Conservation (phyloP, 2,113 vertebrate species). For the Polypterus bichir region DNA sequence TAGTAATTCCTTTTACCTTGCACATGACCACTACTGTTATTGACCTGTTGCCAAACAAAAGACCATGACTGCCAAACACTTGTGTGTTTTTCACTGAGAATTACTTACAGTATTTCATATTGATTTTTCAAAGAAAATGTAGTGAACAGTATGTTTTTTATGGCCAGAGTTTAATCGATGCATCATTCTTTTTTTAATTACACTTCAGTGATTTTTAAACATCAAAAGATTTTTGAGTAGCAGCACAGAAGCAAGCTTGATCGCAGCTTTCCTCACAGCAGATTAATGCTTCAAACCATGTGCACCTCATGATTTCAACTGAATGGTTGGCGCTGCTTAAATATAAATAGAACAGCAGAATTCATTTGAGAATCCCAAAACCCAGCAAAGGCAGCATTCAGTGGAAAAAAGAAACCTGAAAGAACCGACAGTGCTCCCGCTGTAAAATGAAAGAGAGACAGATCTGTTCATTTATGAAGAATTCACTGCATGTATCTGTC, state of each 20-base stretch:
- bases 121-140: conserved; percentile 45
- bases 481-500: too few relatives aligned
- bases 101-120: conserved; percentile 45
- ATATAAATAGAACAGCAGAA: conserved; percentile 3
- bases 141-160: conserved; percentile 43
- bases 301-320: conserved; percentile 5
- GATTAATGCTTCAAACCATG: background rate
- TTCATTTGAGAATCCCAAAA: background rate
- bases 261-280: conserved; percentile 28
- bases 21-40: conserved; percentile 39
- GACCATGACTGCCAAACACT: conserved; percentile 42
- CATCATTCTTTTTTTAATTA: conserved; percentile 51
- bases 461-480: too few relatives aligned
- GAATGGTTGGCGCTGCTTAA: background rate
- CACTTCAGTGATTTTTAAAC: conserved; percentile 47
- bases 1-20: conserved; percentile 33
- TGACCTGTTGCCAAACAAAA: conserved; percentile 34
- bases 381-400: background rate
- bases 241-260: conserved; percentile 34
- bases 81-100: conserved; percentile 38
- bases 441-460: too few relatives aligned
- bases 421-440: background rate
- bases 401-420: background rate
- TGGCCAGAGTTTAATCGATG: conserved; percentile 52
- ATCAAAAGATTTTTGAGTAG: conserved; percentile 46